phyloP scores from a whole-genome alignment of 2,888 invertebrate genomes.

The Brachyptera risi region DNA sequence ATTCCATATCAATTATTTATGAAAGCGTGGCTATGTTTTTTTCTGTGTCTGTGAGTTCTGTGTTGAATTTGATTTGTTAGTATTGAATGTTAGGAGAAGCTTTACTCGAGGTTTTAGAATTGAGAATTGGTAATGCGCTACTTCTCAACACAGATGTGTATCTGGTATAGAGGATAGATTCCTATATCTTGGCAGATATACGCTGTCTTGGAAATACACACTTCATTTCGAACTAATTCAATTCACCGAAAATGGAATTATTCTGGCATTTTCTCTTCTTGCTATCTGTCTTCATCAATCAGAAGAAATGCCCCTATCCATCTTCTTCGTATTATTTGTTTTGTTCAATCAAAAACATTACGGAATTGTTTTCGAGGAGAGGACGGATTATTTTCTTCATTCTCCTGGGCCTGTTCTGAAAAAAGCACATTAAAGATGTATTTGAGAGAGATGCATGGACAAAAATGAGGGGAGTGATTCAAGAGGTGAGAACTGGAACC shows the following conservation, averaged over 20 bases:
- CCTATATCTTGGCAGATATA: background rate
- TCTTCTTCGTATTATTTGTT: background rate
- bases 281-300: constrained; percentile 7
- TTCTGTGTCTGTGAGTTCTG: background rate
- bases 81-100: background rate
- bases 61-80: constrained; percentile 14
- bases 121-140: constrained; percentile 3
- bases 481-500: no score
- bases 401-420: no score
- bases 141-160: constrained; percentile 7
- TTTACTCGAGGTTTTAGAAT: background rate
- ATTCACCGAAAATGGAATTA: background rate
- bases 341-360: background rate
- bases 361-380: no score
- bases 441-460: no score
- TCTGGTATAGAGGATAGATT: background rate
- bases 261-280: constrained; percentile 1
- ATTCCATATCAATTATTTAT: constrained; percentile 14
- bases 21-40: background rate
- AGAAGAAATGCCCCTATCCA: background rate
- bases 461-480: no score
- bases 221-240: background rate
- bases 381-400: no score
- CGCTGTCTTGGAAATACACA: background rate
- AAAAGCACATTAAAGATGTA: no score